A percentile compares a stretch with the other conserved stretches of the same genome.
Evolutionary conservation across 2,888 invertebrate genomes (phyloP).

Genomic region (Athrips mouffetella): DNA sequence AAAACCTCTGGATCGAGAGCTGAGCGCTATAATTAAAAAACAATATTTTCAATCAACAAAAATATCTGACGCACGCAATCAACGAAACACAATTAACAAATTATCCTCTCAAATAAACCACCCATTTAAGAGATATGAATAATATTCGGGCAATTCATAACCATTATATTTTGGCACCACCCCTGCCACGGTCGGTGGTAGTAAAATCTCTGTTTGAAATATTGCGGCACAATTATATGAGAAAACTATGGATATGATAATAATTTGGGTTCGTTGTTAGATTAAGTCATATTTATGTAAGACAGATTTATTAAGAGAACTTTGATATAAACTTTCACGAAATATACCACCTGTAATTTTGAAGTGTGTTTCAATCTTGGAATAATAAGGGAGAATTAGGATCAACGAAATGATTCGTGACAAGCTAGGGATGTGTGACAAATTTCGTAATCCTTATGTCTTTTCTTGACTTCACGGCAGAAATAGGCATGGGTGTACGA

Average conservation of each 20-base stretch:
- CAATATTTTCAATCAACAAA: too few relatives aligned
- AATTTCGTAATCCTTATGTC: too few relatives aligned
- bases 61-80: neutral
- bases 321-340: too few relatives aligned
- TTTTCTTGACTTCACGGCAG: too few relatives aligned
- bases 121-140: conserved; percentile 4
- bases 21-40: too few relatives aligned
- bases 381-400: too few relatives aligned
- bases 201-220: conserved; percentile 2
- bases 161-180: conserved; percentile 3
- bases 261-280: neutral
- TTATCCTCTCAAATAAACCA: neutral
- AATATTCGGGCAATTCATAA: conserved; percentile 6
- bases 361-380: too few relatives aligned
- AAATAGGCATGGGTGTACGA: too few relatives aligned
- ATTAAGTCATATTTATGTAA: neutral
- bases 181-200: neutral
- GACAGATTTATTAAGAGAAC: too few relatives aligned
- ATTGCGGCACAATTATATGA: conserved; percentile 2
- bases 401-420: too few relatives aligned
- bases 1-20: neutral
- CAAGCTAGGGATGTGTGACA: too few relatives aligned
- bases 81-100: conserved; percentile 3
- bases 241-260: conserved; percentile 4
- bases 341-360: too few relatives aligned